Base-by-base conservation (phyloP, 2,113 vertebrate species). In the Pteropus alecto region DNA sequence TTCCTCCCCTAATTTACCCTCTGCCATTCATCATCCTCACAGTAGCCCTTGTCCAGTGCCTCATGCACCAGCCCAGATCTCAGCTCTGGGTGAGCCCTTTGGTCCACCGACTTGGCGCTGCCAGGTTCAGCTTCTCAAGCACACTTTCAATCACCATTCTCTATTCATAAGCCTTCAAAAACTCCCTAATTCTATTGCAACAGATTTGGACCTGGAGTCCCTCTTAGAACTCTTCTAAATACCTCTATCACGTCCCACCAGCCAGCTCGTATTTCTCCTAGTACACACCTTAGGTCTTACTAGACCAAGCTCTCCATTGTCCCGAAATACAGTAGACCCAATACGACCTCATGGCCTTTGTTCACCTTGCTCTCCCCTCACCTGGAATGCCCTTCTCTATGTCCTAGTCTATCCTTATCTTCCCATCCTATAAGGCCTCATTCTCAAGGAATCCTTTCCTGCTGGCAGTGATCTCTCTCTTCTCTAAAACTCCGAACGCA, bases 211-310 rank as follows among this genome's bases (percentile, higher is more conserved):
- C 67, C 38, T 30, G 30, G 79, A 67, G 3, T 21, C 14, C n/a
- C 33, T 7, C 35, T 71, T 9, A 24, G 8, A 73, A 58, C n/a
- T 73, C 87, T 63, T 78, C 28, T 46, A 28, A 78, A n/a, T 16
- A 35, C 1, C 30, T 41, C 9, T 28, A 7, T 21, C 65, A 81
- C 12, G 14, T 41, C 56, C 85, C 7, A 2, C 4, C 0, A 0
- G 11, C 46, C 18, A 14, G 58, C 61, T 48, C 61, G 9, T 21
- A 0, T 46, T 90, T 83, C 81, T 58, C 33, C n/a, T 18, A 21
- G 18, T 28, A 82, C 15, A 87, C 8, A 58, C 5, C 35, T 91
- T 77, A 82, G 10, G 2, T 83, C 70, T 60, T 61, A 30, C 73
- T 9, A 41, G 65, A 18, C 30, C 5, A 15, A 65, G 8, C 8